These are phyloP conservation scores for Trichogramma evanescens DNA, from an alignment of 2,888 invertebrate genomes.

Conservation along the genomic window DNA sequence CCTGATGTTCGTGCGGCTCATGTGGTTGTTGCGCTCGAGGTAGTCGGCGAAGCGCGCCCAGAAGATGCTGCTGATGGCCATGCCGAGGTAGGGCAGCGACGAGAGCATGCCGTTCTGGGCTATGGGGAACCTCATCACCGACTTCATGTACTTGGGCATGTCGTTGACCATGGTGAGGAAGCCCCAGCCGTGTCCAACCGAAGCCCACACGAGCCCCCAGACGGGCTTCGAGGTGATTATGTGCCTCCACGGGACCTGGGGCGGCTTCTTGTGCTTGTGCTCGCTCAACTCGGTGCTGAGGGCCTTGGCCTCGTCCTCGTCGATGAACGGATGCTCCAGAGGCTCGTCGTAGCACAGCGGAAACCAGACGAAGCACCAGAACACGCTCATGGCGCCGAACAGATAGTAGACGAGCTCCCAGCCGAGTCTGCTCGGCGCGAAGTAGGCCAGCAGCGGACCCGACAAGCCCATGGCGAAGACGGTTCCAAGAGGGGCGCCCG, in stretches of 20 bases:
- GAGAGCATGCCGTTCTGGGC: conserved; percentile 46
- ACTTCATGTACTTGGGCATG: conserved; percentile 46
- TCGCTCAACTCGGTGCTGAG: conserved; percentile 33
- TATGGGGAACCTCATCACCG: conserved; percentile 45
- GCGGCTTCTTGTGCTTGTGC: conserved; percentile 35
- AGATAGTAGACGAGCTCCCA: conserved; percentile 77
- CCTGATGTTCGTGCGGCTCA: conserved; percentile 45
- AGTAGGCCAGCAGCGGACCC: conserved; percentile 60
- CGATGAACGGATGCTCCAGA: conserved; percentile 43
- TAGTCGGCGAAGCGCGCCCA: conserved; percentile 46
- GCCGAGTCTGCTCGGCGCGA: conserved; percentile 43
- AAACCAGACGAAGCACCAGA: conserved; percentile 68
- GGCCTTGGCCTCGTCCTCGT: conserved; percentile 37
- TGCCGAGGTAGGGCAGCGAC: conserved; percentile 46
- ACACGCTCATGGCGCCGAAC: conserved; percentile 64
- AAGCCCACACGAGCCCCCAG: conserved; percentile 66
- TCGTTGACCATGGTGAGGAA: conserved; percentile 43
- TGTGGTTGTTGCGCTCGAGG: conserved; percentile 37
- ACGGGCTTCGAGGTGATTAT: conserved; percentile 57
- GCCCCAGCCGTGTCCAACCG: conserved; percentile 43
- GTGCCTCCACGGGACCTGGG: conserved; percentile 38
- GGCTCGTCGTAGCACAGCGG: conserved; percentile 42
- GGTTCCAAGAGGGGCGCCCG: conserved; percentile 68
- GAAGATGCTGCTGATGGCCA: conserved; percentile 45
- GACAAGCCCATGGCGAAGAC: conserved; percentile 61